phyloP scores from a whole-genome alignment of 2,797 vertebrate genomes.

The Rhynchotus rufescens region DNA sequence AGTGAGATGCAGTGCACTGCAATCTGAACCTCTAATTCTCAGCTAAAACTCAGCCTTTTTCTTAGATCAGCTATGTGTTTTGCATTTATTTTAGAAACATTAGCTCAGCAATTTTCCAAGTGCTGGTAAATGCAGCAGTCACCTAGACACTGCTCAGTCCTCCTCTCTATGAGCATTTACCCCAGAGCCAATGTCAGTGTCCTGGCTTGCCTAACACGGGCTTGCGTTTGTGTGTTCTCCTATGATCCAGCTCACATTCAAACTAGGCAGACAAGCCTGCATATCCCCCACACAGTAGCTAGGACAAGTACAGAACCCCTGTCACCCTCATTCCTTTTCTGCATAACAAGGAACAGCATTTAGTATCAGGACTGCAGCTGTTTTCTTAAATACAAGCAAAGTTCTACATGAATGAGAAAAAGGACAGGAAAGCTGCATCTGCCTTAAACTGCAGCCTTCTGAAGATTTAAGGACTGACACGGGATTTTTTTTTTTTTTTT shows the following conservation, averaged over 20 bases:
- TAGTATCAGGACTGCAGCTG: background rate
- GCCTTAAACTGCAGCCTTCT: background rate
- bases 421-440: background rate
- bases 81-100: background rate
- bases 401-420: background rate
- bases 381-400: background rate
- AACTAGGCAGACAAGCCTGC: background rate
- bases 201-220: background rate
- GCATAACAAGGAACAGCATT: background rate
- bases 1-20: background rate
- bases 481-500: background rate
- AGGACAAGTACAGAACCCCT: background rate
- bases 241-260: rapidly evolving
- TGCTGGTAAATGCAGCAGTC: background rate
- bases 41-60: background rate
- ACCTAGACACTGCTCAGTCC: too few relatives aligned
- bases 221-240: background rate
- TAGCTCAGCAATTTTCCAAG: background rate
- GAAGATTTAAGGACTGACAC: background rate
- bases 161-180: background rate
- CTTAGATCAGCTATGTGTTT: background rate
- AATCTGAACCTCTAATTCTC: background rate
- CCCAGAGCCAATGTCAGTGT: background rate
- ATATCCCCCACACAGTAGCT: background rate
- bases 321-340: background rate